A percentile compares a stretch with the other conserved stretches of the same genome.
Conservation (phyloP, 1,140 invertebrate genomes). For the Triops cancriformis region DNA sequence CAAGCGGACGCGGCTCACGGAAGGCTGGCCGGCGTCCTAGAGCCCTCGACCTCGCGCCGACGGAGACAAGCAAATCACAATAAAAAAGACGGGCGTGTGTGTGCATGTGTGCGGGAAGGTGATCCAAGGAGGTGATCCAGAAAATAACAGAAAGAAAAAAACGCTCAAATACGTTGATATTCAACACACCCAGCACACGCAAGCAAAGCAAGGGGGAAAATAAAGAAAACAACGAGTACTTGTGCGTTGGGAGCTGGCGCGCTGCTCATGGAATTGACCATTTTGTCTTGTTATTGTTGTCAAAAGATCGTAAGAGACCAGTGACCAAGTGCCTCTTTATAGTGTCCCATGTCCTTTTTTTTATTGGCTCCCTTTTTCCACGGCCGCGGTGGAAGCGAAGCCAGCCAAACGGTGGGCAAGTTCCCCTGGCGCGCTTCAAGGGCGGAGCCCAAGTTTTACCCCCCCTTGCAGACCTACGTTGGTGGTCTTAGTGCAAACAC, state of each 20-base stretch:
- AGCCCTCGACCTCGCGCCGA: slow-evolving; percentile 17
- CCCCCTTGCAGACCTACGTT: neutral
- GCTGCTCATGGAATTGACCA: neutral
- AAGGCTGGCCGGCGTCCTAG: slow-evolving; percentile 68
- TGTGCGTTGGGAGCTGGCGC: too few relatives aligned
- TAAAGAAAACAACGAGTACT: neutral
- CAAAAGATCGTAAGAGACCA: slow-evolving; percentile 5
- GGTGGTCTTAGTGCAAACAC: neutral
- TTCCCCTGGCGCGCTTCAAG: too few relatives aligned
- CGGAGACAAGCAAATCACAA: too few relatives aligned
- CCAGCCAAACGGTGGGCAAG: too few relatives aligned
- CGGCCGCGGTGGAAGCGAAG: too few relatives aligned
- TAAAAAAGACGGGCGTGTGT: too few relatives aligned
- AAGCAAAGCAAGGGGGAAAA: too few relatives aligned
- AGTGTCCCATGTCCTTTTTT: neutral
- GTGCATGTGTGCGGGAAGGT: neutral
- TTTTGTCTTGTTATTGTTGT: neutral
- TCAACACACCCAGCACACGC: neutral
- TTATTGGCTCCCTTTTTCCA: too few relatives aligned
- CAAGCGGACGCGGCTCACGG: slow-evolving; percentile 69
- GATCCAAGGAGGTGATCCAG: too few relatives aligned
- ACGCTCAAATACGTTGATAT: slow-evolving; percentile 10
- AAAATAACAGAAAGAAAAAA: neutral
- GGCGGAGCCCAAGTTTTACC: too few relatives aligned
- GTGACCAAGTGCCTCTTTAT: slow-evolving; percentile 8